A percentile compares a stretch with the other conserved stretches of the same genome.
phyloP scores from a whole-genome alignment of 1,140 invertebrate species.

The Drosophila albomicans region DNA sequence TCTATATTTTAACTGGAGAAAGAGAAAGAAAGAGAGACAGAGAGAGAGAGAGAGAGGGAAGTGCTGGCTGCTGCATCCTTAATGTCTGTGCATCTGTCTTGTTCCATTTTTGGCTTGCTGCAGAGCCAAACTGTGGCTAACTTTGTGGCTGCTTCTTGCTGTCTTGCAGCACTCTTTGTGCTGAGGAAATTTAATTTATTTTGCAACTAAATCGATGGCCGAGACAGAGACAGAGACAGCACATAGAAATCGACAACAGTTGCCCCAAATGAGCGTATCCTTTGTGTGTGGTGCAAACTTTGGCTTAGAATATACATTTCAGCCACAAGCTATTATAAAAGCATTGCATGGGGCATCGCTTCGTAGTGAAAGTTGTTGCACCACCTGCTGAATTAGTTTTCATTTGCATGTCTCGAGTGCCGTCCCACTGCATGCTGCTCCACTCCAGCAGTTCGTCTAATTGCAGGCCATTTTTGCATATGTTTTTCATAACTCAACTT shows the following conservation, averaged over 20 bases:
- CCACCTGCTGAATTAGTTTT: constrained; percentile 37
- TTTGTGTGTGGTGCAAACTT: constrained; percentile 44
- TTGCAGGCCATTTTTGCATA: constrained; percentile 44
- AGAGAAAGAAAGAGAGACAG: too few species aligned
- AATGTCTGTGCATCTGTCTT: constrained; percentile 69
- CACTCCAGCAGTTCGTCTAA: constrained; percentile 17
- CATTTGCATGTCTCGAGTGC: constrained; percentile 44
- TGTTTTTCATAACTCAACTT: constrained; percentile 46
- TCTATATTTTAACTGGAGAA: constrained; percentile 48
- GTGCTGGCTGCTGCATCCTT: constrained; percentile 25
- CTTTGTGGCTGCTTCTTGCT: constrained; percentile 55
- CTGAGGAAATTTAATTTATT: constrained; percentile 73
- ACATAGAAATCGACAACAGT: constrained; percentile 54
- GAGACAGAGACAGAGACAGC: constrained; percentile 17
- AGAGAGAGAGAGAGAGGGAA: too few species aligned
- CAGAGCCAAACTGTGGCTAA: constrained; percentile 24
- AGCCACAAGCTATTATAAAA: constrained; percentile 4
- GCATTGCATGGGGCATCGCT: background rate
- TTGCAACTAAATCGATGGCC: constrained; percentile 74
- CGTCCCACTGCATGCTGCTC: background rate
- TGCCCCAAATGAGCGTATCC: constrained; percentile 51
- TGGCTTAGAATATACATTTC: constrained; percentile 26
- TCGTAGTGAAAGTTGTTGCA: constrained; percentile 23
- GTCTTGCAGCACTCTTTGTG: constrained; percentile 12
- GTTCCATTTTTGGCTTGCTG: constrained; percentile 10